A percentile compares a stretch with the other conserved stretches of the same genome.
These are phyloP conservation scores for Pelecanoides urinatrix DNA, from an alignment of 2,113 vertebrate genomes.

Conservation along the genomic window DNA sequence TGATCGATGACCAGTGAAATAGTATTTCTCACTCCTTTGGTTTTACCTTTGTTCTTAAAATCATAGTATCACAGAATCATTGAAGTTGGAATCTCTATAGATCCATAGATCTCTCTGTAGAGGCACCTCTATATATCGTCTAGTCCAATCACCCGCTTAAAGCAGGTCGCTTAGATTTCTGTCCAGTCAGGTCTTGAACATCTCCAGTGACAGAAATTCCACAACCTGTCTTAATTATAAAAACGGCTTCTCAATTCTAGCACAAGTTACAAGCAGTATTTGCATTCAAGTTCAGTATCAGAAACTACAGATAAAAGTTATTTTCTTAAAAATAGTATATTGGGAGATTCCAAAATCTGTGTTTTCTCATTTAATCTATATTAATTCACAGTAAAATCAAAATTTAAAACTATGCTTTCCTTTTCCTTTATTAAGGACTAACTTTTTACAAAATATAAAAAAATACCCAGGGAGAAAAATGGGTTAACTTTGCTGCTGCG, in stretches of 20 bases:
- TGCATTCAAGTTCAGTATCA: neutral
- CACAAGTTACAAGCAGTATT: neutral
- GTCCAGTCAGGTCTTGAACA: neutral
- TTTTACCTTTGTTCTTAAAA: neutral
- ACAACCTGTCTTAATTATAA: neutral
- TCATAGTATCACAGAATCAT: neutral
- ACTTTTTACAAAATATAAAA: neutral
- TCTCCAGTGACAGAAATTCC: neutral
- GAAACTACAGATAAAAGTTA: neutral
- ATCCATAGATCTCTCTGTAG: neutral
- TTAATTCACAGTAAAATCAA: neutral
- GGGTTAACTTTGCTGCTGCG: neutral
- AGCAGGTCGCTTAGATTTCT: neutral
- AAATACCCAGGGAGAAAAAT: neutral
- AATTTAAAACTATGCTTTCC: neutral
- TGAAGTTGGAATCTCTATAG: neutral
- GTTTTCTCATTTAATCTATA: neutral
- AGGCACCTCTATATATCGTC: neutral
- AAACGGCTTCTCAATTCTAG: neutral
- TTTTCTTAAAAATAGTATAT: neutral
- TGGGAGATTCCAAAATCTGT: neutral
- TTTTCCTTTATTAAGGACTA: neutral
- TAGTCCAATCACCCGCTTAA: neutral
- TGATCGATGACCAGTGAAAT: neutral
- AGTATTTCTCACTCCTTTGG: neutral